Conservation (phyloP, 1,140 invertebrate genomes). For the Magallana ariakensis region DNA sequence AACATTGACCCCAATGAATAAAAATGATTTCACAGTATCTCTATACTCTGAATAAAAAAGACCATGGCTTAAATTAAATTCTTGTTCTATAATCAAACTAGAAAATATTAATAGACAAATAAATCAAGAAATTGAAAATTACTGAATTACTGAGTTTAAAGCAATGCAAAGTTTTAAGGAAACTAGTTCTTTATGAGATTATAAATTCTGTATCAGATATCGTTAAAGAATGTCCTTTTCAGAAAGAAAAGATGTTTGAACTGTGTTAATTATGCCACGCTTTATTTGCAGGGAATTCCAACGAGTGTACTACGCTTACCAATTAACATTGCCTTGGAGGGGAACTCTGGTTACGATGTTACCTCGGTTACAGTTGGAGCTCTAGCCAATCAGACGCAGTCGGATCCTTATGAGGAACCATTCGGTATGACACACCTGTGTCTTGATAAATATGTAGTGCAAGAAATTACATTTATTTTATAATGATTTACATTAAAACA, state of each 20-base stretch:
- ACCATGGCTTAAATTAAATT: too few relatives aligned
- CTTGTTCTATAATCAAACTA: neutral
- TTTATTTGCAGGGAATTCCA: slow-evolving; percentile 66
- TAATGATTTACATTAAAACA: too few relatives aligned
- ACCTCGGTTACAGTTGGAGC: slow-evolving; percentile 61
- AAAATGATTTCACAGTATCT: too few relatives aligned
- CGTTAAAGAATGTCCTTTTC: neutral
- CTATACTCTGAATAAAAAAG: neutral
- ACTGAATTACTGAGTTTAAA: neutral
- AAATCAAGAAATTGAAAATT: neutral
- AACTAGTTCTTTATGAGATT: too few relatives aligned
- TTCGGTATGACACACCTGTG: slow-evolving; percentile 42
- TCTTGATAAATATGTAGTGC: neutral
- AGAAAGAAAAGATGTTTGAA: too few relatives aligned
- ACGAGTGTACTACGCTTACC: slow-evolving; percentile 71
- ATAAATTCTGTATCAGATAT: neutral
- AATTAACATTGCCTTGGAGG: slow-evolving; percentile 68
- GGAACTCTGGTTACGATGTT: slow-evolving; percentile 68
- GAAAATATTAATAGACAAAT: neutral
- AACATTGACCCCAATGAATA: too few relatives aligned
- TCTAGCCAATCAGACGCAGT: slow-evolving; percentile 53
- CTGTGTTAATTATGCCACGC: too few relatives aligned
- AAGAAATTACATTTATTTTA: too few relatives aligned
- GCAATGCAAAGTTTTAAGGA: too few relatives aligned
- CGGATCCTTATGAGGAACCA: slow-evolving; percentile 52